phyloP scores from a whole-genome alignment of 2,113 vertebrate genomes.

The Oncorhynchus tshawytscha region DNA sequence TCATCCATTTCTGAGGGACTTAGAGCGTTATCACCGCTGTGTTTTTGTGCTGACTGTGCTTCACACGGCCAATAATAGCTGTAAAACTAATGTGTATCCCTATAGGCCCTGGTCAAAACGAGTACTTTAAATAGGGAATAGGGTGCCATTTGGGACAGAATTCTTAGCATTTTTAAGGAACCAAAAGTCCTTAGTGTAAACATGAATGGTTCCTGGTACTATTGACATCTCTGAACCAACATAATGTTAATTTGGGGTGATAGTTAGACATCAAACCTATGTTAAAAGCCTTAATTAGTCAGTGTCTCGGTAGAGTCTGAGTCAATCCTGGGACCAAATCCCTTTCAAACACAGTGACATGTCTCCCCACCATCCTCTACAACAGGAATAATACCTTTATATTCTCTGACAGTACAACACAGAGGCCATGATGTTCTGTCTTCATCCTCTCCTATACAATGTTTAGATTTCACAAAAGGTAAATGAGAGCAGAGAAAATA shows the following conservation, averaged over 20 bases:
- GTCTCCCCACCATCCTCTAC: conserved; percentile 10
- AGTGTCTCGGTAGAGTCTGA: neutral
- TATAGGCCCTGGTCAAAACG: neutral
- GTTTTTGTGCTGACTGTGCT: conserved; percentile 25
- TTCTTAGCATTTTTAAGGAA: neutral
- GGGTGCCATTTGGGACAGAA: neutral
- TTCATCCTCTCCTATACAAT: neutral
- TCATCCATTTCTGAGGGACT: conserved; percentile 23
- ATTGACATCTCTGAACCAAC: conserved; percentile 50
- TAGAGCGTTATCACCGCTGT: neutral
- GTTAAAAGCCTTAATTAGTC: neutral
- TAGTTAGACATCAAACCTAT: neutral
- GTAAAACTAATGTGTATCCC: neutral
- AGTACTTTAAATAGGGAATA: neutral
- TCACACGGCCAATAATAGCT: conserved; percentile 5
- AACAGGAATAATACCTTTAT: neutral
- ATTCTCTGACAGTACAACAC: neutral
- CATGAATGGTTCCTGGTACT: neutral
- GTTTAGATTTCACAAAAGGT: conserved; percentile 5
- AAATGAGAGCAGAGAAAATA: conserved; percentile 17
- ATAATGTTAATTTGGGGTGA: conserved; percentile 38
- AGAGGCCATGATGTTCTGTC: neutral
- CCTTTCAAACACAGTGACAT: conserved; percentile 23
- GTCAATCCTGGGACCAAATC: neutral
- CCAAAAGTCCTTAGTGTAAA: neutral